Evolutionary conservation across 1,140 invertebrate genomes (phyloP).

Genomic region (Danaus plexippus): DNA sequence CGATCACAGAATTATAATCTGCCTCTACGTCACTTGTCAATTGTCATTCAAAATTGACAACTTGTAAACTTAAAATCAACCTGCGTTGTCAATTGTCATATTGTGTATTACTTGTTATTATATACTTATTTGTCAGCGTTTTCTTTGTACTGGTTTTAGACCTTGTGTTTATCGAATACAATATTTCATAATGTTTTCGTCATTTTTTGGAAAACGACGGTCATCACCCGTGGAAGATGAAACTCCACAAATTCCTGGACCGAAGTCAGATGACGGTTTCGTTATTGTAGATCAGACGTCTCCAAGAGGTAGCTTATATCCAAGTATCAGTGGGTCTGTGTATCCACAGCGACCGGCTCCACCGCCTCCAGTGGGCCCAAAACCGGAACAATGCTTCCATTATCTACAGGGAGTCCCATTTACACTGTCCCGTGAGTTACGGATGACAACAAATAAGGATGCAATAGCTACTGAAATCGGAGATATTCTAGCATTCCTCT

Average conservation of each 20-base stretch:
- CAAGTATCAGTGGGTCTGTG: slow-evolving; percentile 37
- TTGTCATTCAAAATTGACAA: no score
- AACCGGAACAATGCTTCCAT: slow-evolving; percentile 44
- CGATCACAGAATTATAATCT: no score
- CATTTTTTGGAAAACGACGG: slow-evolving; percentile 57
- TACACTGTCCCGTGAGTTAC: slow-evolving; percentile 42
- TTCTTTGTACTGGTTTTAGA: no score
- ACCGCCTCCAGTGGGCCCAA: slow-evolving; percentile 35
- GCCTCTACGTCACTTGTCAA: no score
- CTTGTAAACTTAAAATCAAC: no score
- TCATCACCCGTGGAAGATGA: slow-evolving; percentile 59
- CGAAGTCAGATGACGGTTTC: slow-evolving; percentile 48
- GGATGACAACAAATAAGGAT: slow-evolving; percentile 52
- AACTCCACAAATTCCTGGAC: slow-evolving; percentile 53
- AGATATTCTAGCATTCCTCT: slow-evolving; percentile 48
- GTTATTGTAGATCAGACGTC: slow-evolving; percentile 43
- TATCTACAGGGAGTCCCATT: slow-evolving; percentile 63
- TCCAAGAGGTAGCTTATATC: slow-evolving; percentile 41
- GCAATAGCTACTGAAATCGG: slow-evolving; percentile 45
- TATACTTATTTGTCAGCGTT: no score
- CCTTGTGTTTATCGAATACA: no score
- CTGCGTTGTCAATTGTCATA: no score
- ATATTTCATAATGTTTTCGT: slow-evolving; percentile 48
- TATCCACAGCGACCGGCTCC: slow-evolving; percentile 47
- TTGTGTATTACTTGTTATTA: no score